Conservation (phyloP, 2,888 invertebrate genomes). For the Drosophila infuscata region DNA sequence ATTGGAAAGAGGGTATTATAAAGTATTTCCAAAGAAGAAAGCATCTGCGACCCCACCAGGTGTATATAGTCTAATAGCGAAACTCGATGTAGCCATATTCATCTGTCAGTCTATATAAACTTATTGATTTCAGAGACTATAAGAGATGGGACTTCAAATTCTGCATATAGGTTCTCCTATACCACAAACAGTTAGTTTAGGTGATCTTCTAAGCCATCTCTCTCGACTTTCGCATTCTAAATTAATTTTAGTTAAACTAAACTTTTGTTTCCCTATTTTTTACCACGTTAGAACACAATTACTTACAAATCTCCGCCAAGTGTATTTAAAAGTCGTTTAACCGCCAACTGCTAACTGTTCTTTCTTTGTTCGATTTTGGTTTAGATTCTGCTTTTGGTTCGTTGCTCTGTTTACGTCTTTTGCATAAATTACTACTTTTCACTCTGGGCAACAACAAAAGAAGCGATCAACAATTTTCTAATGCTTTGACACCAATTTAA, state of each 20-base stretch:
- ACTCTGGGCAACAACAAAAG: constrained; percentile 15
- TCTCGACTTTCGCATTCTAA: no score
- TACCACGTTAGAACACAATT: no score
- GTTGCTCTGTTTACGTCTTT: constrained; percentile 72
- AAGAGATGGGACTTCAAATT: background rate
- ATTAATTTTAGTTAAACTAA: no score
- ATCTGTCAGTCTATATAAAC: background rate
- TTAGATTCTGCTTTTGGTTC: constrained; percentile 53
- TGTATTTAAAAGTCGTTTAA: background rate
- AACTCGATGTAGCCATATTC: background rate
- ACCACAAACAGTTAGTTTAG: no score
- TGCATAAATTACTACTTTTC: constrained; percentile 75
- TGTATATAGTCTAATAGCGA: background rate
- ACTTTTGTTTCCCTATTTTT: no score
- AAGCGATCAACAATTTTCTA: constrained; percentile 56
- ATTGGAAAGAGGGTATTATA: background rate
- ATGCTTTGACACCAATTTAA: constrained; percentile 73
- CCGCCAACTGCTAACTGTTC: constrained; percentile 2
- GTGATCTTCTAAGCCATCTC: no score
- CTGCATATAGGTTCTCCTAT: background rate
- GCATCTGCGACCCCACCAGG: background rate
- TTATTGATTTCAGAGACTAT: background rate
- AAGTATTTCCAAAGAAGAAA: background rate
- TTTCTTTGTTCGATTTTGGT: constrained; percentile 17
- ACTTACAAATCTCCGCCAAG: background rate